phyloP scores from a whole-genome alignment of 2,797 vertebrate genomes.

The Pseudomugil tenellus region DNA sequence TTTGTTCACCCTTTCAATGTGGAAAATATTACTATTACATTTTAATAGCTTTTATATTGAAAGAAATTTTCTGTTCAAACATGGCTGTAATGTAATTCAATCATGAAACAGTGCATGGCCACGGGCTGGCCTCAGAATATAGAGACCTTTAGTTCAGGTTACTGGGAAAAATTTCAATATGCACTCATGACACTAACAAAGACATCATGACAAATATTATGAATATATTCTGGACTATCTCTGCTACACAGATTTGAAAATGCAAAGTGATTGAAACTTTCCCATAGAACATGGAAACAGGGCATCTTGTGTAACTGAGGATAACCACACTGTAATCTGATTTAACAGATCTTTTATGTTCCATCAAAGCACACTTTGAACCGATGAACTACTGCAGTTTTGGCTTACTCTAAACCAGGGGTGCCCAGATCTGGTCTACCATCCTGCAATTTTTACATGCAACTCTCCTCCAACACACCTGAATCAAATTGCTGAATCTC shows the following conservation, averaged over 20 bases:
- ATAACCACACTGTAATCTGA: not conserved
- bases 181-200: not conserved
- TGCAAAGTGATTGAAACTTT: not conserved
- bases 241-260: not conserved
- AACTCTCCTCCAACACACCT: too few relatives aligned
- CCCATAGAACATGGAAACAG: not conserved
- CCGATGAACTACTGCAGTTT: not conserved
- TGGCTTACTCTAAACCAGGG: too few relatives aligned
- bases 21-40: constrained; percentile 37
- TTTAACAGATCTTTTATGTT: too few relatives aligned
- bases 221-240: not conserved
- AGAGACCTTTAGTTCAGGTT: not conserved
- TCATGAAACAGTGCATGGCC: not conserved
- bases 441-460: too few relatives aligned
- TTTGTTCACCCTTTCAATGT: constrained; percentile 30
- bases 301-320: not conserved
- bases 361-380: not conserved
- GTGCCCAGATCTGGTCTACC: too few relatives aligned
- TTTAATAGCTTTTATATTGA: constrained; percentile 31
- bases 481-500: too few relatives aligned
- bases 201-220: not conserved
- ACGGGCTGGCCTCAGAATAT: not conserved
- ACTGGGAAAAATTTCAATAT: rapidly evolving
- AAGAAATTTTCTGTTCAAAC: constrained; percentile 42
- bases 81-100: constrained; percentile 4